Base-by-base conservation (phyloP, 2,797 vertebrate species). In the Danio albolineatus region DNA sequence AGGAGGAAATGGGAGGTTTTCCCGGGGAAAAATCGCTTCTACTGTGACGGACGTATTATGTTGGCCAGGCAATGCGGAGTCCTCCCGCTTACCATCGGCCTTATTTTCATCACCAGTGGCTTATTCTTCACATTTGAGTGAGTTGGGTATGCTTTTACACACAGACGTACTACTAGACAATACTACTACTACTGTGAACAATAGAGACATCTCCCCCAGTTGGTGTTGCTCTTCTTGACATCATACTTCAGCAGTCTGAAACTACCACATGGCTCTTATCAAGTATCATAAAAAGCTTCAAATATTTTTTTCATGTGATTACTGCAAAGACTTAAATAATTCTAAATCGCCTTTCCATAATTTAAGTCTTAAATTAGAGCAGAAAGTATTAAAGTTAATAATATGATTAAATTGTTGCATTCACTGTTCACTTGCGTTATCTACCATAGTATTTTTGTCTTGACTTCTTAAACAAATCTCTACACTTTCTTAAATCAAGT, bases 51-150 rank as follows among this genome's bases (percentile, higher is more conserved):
- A 56, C 93, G 96, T 73, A 91, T 98, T 53, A 97, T 98, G 85
- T 89, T 97, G 80, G 94, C 96, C 44, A 91, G 95, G 76, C 97
- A 98, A 90, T 96, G 94, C 86, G 96, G 97, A 14, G 94, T 98
- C 82, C 95, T 98, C 82, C 95, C 92, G 10, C 89, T 98, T 88
- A 98, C 97, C 13, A 92, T 97, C 87, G 94, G 95, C 89, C 96
- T 98, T 91, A 96, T 98, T 90, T 86, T 97, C 87, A 88, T 92
- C 90, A 98, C 96, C 79, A 95, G 95, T 89, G 92, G 94, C 89
- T 96, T 98, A 91, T 98, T 98, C 93, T 98, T 98, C 90, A 93
- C 94, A 85, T 98, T 96, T 86, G 96, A 98, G 97, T 98, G 88
- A 97, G 97, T 96, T 57, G 44, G 57, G 48, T 41, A 72, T 59